Evolutionary conservation across 2,888 invertebrate species (phyloP), one percentile per base, ranked within the genome.

Genomic region (Antheraea assamensis): DNA sequence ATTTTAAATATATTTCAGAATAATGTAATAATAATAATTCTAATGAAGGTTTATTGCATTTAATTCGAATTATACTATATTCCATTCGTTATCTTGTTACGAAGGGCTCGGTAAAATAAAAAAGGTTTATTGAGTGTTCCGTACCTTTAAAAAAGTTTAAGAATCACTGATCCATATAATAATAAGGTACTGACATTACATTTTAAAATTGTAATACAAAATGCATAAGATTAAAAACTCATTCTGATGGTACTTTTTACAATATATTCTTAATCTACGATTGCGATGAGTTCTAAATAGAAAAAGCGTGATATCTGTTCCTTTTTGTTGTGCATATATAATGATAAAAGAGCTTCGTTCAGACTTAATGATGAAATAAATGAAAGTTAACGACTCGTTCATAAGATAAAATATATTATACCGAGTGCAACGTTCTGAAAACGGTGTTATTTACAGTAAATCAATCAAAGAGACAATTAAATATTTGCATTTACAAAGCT

Each of bases 381-480:
- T 30, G 58, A 64, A 30, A 64, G 61, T 30, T 27, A 64, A 64
- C 61, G 61, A 64, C 61, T 30, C 13, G 5, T n/a, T 17, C 61
- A 17, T 64, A 17, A 17, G 30, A 64, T 30, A 64, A 64, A 64
- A 30, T 58, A 30, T 13, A 27, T 30, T 30, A 2, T 64, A 30
- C 27, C 27, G 61, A 30, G 61, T 64, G 61, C 61, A 64, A 64
- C 27, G 61, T 64, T 64, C 27, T 64, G 13, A 17, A 64, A 64
- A 30, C 17, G 61, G 61, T 64, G 61, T 64, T 64, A 64, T 64
- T 64, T 27, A 64, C 61, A 64, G 27, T 64, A 55, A 52, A 58
- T 58, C 58, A 7, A 58, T 58, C n/a, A 58, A 24, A 58, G 24
- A 24, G 58, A 24, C 2, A 2, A 58, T 24, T 8, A 58, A 58